Evolutionary conservation across 2,797 vertebrate genomes (phyloP).

Genomic region (Synaphobranchus kaupii): DNA sequence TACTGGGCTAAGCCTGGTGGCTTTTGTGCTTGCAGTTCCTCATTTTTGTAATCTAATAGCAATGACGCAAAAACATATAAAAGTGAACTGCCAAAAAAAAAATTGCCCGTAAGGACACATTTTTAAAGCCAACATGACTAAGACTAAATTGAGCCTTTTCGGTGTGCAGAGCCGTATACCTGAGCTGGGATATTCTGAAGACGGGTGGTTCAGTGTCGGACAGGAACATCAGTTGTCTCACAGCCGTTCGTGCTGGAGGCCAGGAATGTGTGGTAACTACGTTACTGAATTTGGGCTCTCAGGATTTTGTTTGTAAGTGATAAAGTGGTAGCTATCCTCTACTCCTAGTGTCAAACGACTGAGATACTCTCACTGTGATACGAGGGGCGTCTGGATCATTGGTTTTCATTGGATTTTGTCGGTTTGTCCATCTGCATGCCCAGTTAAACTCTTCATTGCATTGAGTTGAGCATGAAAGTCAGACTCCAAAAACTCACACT

Average conservation of each 20-base stretch:
- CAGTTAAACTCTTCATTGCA: not conserved
- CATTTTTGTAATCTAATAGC: constrained; percentile 11
- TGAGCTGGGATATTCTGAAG: not conserved
- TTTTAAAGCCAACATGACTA: constrained; percentile 24
- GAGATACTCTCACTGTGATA: not conserved
- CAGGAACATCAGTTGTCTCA: constrained; percentile 16
- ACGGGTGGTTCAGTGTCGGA: not conserved
- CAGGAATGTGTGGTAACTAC: constrained; percentile 26
- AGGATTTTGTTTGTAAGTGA: constrained; percentile 24
- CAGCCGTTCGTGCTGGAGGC: not conserved
- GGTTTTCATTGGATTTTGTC: not conserved
- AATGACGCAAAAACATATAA: constrained; percentile 18
- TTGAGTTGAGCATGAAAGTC: not conserved
- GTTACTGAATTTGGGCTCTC: constrained; percentile 30
- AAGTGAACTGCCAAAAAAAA: not conserved
- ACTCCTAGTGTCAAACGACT: constrained; percentile 10
- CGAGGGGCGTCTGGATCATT: not conserved
- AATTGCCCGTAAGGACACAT: not conserved
- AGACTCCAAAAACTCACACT: not conserved
- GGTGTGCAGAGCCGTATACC: not conserved
- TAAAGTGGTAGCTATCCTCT: constrained; percentile 24
- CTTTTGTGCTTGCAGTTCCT: not conserved
- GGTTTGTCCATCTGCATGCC: not conserved
- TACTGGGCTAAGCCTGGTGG: not conserved
- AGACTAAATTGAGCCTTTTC: constrained; percentile 29